Evolutionary conservation across 2,113 vertebrate genomes (phyloP).

Genomic region (Progne subis): DNA sequence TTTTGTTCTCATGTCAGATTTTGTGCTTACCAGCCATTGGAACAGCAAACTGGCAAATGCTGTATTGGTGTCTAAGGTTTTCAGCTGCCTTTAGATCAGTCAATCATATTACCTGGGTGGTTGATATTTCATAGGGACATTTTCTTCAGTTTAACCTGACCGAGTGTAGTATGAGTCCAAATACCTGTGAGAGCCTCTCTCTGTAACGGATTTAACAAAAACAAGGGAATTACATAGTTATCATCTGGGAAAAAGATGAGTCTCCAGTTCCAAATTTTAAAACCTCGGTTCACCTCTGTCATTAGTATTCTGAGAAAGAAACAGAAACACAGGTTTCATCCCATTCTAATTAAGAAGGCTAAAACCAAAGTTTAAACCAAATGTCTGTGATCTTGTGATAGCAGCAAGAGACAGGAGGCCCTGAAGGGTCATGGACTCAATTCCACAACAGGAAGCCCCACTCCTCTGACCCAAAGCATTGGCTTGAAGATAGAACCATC

Average conservation of each 20-base stretch:
- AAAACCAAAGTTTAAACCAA: neutral
- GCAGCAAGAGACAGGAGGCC: neutral
- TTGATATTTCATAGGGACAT: neutral
- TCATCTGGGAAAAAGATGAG: neutral
- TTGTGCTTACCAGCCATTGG: neutral
- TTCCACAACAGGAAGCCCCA: neutral
- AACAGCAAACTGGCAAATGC: neutral
- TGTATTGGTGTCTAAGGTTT: neutral
- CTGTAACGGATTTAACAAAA: neutral
- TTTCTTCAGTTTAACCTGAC: neutral
- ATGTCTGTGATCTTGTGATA: neutral
- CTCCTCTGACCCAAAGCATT: neutral
- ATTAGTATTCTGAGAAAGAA: neutral
- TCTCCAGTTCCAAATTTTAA: neutral
- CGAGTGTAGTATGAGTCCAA: neutral
- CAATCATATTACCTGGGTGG: neutral
- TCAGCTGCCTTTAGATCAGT: neutral
- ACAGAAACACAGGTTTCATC: neutral
- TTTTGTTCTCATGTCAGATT: neutral
- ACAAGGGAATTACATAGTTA: neutral
- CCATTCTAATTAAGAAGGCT: neutral
- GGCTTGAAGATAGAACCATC: neutral
- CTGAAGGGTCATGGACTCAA: neutral
- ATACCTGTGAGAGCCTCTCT: neutral
- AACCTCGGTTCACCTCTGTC: neutral